Base-by-base conservation (phyloP, 2,888 invertebrate genomes). In the Sylvicola fuscatus region DNA sequence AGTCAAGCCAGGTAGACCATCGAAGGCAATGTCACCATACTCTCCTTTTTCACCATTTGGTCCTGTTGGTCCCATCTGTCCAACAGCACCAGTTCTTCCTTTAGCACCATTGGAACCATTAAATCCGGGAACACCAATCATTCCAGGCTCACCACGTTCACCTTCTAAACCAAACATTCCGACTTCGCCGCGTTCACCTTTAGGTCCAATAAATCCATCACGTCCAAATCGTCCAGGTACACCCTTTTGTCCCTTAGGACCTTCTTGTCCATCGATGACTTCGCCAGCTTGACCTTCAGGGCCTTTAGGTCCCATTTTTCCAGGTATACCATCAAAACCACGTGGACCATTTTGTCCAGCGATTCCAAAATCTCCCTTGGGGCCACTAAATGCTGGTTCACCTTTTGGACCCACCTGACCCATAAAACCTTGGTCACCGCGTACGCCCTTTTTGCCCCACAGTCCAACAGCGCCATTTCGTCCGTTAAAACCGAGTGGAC, bases 81-180 rank as follows among this genome's bases (percentile, higher is more conserved):
- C 81, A 30, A 58, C 45, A 13, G 52, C 41, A 11, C 74, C 74
- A 32, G 54, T 53, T 32, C 47, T 50, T 10, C 64, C 62, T 40
- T 49, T 37, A 11, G 44, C 11, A n/a, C 57, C 59, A 2, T 45
- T 40, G 8, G 41, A 27, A 11, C 66, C 66, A 26, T 45, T 42
- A 14, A 50, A 46, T 10, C 70, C 79, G 8, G 46, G 45, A 16
- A 49, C 46, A 21, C 73, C 73, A n/a, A 43, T 45, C 14, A 46
- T 44, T 27, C 72, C 72, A 32, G 48, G 45, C 1, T 54, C 50
- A 32, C 77, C 69, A 13, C 27, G 10, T 12, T 44, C 44, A 5
- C 69, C 77, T 14, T 45, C 43, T 14, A 55, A 57, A 29, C 80
- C 80, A n/a, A 46, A 49, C 15, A 56, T 49, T 31, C 81, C 81